phyloP scores from a whole-genome alignment of 2,888 invertebrate genomes.

The Pseudococcus longispinus region DNA sequence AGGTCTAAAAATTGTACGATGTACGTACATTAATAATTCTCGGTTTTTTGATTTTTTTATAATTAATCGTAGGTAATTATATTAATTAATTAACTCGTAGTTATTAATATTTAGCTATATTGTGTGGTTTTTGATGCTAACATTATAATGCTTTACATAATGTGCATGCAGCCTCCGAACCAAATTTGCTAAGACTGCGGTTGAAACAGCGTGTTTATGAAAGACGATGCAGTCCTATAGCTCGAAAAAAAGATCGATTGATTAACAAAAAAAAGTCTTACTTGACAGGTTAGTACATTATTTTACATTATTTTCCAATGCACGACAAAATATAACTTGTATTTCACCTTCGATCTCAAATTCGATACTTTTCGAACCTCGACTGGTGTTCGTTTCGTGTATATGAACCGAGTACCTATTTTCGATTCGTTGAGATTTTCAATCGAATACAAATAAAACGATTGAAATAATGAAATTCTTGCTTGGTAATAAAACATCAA shows the following conservation, averaged over 20 bases:
- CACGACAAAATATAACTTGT: neutral
- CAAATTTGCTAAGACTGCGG: slow-evolving; percentile 92
- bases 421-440: neutral
- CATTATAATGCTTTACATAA: slow-evolving; percentile 57
- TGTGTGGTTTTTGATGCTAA: slow-evolving; percentile 56
- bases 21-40: neutral
- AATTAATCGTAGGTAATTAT: slow-evolving; percentile 58
- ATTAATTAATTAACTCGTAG: slow-evolving; percentile 56
- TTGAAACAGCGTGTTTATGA: slow-evolving; percentile 95
- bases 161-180: slow-evolving; percentile 84
- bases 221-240: slow-evolving; percentile 84
- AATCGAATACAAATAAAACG: neutral
- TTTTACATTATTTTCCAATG: neutral
- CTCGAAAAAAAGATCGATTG: slow-evolving; percentile 80
- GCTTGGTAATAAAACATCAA: neutral
- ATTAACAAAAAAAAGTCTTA: slow-evolving; percentile 76
- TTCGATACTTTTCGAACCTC: neutral
- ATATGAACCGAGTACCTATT: too few species aligned
- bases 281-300: slow-evolving; percentile 66
- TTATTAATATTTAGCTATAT: slow-evolving; percentile 28
- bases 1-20: neutral
- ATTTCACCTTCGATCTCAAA: neutral
- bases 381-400: neutral
- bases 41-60: neutral
- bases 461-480: neutral